These are phyloP conservation scores for Drosophila triauraria DNA, from an alignment of 1,140 invertebrate species.

Conservation along the genomic window DNA sequence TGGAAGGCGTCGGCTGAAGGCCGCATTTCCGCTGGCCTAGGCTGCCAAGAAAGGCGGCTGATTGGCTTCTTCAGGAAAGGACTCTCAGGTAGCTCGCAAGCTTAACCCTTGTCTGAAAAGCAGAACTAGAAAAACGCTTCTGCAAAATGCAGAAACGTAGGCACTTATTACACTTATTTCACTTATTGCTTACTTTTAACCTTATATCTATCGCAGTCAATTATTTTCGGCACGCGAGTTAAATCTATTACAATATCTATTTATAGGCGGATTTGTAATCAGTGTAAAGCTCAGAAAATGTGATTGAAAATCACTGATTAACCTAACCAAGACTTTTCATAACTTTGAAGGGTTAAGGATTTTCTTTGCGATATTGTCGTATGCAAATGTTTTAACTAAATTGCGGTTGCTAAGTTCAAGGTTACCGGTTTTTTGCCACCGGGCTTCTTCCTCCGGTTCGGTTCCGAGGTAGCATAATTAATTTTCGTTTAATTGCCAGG, in stretches of 20 bases:
- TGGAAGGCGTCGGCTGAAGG: constrained; percentile 25
- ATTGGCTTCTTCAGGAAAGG: constrained; percentile 57
- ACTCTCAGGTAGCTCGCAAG: constrained; percentile 6
- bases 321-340: neutral
- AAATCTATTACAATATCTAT: no score
- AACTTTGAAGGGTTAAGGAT: constrained; percentile 6
- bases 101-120: constrained; percentile 20
- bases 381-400: constrained; percentile 32
- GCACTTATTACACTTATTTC: no score
- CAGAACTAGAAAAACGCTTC: neutral
- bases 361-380: neutral
- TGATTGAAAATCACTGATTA: no score
- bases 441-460: constrained; percentile 1
- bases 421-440: constrained; percentile 53
- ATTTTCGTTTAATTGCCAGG: constrained; percentile 79
- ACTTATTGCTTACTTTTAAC: no score
- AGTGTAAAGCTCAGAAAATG: no score
- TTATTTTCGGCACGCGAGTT: no score
- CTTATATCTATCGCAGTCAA: no score
- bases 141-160: no score
- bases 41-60: constrained; percentile 55
- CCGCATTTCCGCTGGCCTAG: constrained; percentile 64
- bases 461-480: constrained; percentile 76
- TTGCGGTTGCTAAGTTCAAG: constrained; percentile 65
- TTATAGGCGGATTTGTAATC: no score